Conservation (phyloP, 2,797 vertebrate genomes). For the Leptatherina wallacei region DNA sequence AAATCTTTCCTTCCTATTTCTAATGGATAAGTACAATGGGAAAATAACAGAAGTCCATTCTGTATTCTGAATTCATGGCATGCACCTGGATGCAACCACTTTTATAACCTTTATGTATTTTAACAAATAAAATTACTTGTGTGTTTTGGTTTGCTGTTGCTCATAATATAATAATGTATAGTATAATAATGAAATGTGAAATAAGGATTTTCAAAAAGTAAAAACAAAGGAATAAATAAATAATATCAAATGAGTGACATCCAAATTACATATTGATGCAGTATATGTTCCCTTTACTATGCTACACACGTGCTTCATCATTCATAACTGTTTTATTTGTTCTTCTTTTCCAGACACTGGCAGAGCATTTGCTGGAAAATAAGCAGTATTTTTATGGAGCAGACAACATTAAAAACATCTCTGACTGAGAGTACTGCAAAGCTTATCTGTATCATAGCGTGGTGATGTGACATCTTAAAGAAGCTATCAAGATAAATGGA, state of each 20-base stretch:
- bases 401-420: constrained; percentile 17
- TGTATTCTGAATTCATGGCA: too few relatives aligned
- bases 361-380: constrained; percentile 22
- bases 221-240: background rate
- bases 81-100: too few relatives aligned
- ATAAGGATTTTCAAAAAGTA: background rate
- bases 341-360: constrained; percentile 52
- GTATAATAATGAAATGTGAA: background rate
- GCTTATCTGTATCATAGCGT: constrained; percentile 25
- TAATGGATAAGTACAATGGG: too few relatives aligned
- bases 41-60: too few relatives aligned
- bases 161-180: too few relatives aligned
- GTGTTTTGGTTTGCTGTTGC: too few relatives aligned
- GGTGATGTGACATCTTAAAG: constrained; percentile 25
- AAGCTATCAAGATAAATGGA: constrained; percentile 37
- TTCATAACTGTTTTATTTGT: constrained; percentile 37
- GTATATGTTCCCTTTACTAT: background rate
- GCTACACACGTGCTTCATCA: constrained; percentile 5
- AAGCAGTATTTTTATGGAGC: constrained; percentile 11
- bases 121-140: too few relatives aligned
- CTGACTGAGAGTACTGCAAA: constrained; percentile 11
- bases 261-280: background rate
- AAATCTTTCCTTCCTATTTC: too few relatives aligned
- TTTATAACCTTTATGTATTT: too few relatives aligned
- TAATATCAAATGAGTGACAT: background rate